Evolutionary conservation across 2,113 vertebrate species (phyloP).

Genomic region (Psilopsiagon aurifrons): DNA sequence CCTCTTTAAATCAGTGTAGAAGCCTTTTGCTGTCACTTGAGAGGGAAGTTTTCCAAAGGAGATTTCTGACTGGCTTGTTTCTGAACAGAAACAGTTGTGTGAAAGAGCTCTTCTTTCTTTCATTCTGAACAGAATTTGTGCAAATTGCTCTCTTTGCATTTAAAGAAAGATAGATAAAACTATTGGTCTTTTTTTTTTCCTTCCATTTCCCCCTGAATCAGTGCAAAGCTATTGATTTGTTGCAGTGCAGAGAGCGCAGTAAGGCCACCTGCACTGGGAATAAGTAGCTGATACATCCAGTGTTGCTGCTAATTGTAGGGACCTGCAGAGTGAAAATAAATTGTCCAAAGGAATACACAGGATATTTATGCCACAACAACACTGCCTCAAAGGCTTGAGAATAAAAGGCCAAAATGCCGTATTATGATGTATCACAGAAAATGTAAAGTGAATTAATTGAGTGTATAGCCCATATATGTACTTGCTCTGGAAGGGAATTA

Average conservation of each 20-base stretch:
- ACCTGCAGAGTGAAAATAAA: background rate
- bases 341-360: background rate
- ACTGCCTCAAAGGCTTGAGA: background rate
- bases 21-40: constrained; percentile 5
- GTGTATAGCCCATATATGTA: rapidly evolving
- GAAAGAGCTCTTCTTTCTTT: background rate
- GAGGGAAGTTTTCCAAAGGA: background rate
- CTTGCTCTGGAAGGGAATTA: background rate
- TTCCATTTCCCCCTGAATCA: background rate
- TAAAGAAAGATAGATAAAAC: background rate
- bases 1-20: constrained; percentile 37
- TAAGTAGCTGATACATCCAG: background rate
- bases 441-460: background rate
- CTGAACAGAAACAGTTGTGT: background rate
- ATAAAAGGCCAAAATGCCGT: background rate
- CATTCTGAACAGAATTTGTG: background rate
- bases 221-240: background rate
- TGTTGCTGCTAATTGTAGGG: background rate
- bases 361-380: background rate
- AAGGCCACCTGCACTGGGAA: background rate
- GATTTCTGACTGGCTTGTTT: background rate
- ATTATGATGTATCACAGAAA: background rate
- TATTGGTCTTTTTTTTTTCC: background rate
- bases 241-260: background rate
- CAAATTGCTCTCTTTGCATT: background rate